Evolutionary conservation across 2,113 vertebrate species (phyloP), one percentile per base, ranked within the genome.

Genomic region (Psophia crepitans): DNA sequence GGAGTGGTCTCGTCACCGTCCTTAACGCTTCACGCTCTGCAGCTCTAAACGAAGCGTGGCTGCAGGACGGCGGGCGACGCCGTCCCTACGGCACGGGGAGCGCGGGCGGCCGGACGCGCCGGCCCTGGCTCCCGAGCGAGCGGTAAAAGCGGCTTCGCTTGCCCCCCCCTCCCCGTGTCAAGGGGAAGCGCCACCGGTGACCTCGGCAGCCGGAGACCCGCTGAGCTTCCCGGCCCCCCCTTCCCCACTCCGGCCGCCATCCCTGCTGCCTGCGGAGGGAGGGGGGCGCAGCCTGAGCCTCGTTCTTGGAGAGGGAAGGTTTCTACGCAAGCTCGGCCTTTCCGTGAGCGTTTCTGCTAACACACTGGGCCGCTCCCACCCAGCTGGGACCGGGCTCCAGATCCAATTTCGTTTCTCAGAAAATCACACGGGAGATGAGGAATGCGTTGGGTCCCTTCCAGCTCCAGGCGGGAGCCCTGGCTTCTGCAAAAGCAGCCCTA

Each of bases 351-450:
- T 65, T 83, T 93, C 93, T 27, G 93, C 78, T 49, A 27, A 54
- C 3, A 44, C 57, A 4, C 37, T 37, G 66, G 63, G 21, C 76
- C 23, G 24, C 90, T 95, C 96, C 94, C 97, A 93, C 97, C 97
- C 97, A 95, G 96, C 82, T 53, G 95, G 95, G 95, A 95, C 76
- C 6, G 0, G 43, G 87, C 70, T 53, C 68, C 8, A 3, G 65
- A 39, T 70, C 95, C 93, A 64, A 8, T 43, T 57, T 35, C 24
- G 8, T 70, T 80, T 48, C 94, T 71, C 73, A 64, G 65, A 57
- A 81, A 93, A 84, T 46, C 89, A 53, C 89, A 44, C 7, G 43
- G 91, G 91, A 89, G 49, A 58, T 12, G 32, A 30, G 87, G 96
- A 95, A 96, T 69, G 89, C 11, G 30, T 7, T 32, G 3, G 81